Conservation (phyloP, 1,140 invertebrate species). For the Panagrolaimus sp. region DNA sequence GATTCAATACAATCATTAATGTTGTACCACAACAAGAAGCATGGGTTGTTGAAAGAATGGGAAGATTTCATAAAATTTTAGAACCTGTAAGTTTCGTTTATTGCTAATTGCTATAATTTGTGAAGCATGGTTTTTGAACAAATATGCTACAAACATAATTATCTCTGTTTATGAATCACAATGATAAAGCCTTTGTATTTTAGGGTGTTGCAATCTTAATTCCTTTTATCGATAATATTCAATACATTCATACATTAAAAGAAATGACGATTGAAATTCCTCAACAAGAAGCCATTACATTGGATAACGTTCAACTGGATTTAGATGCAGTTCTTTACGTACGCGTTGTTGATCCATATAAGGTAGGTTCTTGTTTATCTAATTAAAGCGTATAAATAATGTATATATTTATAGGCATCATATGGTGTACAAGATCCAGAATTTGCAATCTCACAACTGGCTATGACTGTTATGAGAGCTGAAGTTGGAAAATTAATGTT, state of each 20-base stretch:
- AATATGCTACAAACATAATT: slow-evolving; percentile 19
- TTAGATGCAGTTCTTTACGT: slow-evolving; percentile 97
- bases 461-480: slow-evolving; percentile 97
- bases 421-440: slow-evolving; percentile 99
- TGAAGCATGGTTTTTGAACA: slow-evolving; percentile 16
- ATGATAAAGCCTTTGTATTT: slow-evolving; percentile 11
- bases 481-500: slow-evolving; percentile 96
- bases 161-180: no score
- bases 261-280: slow-evolving; percentile 99
- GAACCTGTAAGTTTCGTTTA: slow-evolving; percentile 38
- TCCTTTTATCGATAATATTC: slow-evolving; percentile 84
- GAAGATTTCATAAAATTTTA: slow-evolving; percentile 59
- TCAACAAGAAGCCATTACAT: slow-evolving; percentile 92
- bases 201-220: slow-evolving; percentile 83
- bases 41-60: slow-evolving; percentile 98
- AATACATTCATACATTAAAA: slow-evolving; percentile 96
- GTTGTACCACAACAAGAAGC: slow-evolving; percentile 99
- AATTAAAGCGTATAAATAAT: slow-evolving; percentile 14
- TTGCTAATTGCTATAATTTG: no score
- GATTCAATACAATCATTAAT: slow-evolving; percentile 78
- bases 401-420: slow-evolving; percentile 66
- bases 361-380: slow-evolving; percentile 58
- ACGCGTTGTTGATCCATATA: slow-evolving; percentile 86
- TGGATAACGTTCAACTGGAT: slow-evolving; percentile 75
- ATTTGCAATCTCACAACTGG: slow-evolving; percentile 95